Percentiles rank a stretch among this genome's conserved stretches.
Conservation (phyloP, 2,888 invertebrate species). For the Phaonia tiefii region DNA sequence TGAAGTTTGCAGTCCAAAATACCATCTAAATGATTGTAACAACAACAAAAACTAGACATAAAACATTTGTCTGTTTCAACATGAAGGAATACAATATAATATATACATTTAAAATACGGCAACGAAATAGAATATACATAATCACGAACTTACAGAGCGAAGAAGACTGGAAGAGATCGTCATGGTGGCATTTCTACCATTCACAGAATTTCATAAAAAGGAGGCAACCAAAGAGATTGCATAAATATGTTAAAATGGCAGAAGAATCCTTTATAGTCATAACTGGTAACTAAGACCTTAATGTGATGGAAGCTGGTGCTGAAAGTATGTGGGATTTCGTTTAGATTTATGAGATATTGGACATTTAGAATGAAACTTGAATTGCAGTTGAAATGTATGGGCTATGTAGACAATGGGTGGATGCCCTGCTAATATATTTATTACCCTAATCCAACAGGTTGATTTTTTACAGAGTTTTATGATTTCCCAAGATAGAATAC, state of each 20-base stretch:
- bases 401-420: too few relatives aligned
- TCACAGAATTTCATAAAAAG: not conserved
- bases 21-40: conserved; percentile 10
- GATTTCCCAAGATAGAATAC: too few relatives aligned
- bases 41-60: conserved; percentile 20
- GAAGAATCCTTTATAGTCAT: not conserved
- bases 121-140: conserved; percentile 3
- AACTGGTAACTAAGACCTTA: too few relatives aligned
- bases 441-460: too few relatives aligned
- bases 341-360: too few relatives aligned
- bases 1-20: not conserved
- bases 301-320: too few relatives aligned
- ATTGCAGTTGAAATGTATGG: too few relatives aligned
- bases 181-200: not conserved
- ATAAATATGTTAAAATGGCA: not conserved
- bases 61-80: conserved; percentile 24
- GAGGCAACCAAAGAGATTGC: not conserved
- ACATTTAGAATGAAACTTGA: too few relatives aligned
- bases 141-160: not conserved
- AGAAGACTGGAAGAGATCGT: not conserved
- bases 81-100: conserved; percentile 7
- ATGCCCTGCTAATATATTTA: too few relatives aligned
- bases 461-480: too few relatives aligned
- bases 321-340: too few relatives aligned
- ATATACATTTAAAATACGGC: not conserved